Conservation (phyloP, 2,888 invertebrate genomes). For the Ennomos quercinarius region DNA sequence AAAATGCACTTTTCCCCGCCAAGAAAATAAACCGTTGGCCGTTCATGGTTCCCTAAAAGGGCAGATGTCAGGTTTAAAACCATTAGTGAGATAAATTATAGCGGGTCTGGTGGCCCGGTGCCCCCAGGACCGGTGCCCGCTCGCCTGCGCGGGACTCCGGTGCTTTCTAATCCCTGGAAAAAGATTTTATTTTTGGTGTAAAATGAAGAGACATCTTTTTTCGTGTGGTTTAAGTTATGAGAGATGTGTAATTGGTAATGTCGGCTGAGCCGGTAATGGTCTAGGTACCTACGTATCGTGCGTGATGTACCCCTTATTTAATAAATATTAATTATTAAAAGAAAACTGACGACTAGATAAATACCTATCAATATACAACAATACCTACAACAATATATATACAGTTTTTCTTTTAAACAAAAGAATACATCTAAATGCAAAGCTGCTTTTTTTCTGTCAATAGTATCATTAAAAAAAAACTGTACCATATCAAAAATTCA, state of each 20-base stretch:
- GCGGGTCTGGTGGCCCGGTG: slow-evolving; percentile 42
- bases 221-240: slow-evolving; percentile 32
- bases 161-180: slow-evolving; percentile 66
- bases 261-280: no score
- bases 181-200: slow-evolving; percentile 79
- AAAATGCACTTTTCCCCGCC: slow-evolving; percentile 51
- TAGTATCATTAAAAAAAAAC: no score
- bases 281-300: no score
- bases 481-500: no score
- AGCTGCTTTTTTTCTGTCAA: no score
- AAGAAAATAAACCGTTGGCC: slow-evolving; percentile 47
- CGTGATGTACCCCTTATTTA: no score
- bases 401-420: no score
- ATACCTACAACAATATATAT: no score
- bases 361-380: no score
- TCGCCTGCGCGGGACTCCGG: slow-evolving; percentile 20
- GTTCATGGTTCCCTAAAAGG: slow-evolving; percentile 64
- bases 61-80: slow-evolving; percentile 78
- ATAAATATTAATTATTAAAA: no score
- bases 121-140: slow-evolving; percentile 29
- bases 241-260: background rate
- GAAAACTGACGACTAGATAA: no score
- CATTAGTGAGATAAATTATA: slow-evolving; percentile 78
- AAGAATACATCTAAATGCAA: no score
- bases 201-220: slow-evolving; percentile 75